These are phyloP conservation scores for Cyprinodon variegatus DNA, from an alignment of 2,113 vertebrate species.

Conservation along the genomic window DNA sequence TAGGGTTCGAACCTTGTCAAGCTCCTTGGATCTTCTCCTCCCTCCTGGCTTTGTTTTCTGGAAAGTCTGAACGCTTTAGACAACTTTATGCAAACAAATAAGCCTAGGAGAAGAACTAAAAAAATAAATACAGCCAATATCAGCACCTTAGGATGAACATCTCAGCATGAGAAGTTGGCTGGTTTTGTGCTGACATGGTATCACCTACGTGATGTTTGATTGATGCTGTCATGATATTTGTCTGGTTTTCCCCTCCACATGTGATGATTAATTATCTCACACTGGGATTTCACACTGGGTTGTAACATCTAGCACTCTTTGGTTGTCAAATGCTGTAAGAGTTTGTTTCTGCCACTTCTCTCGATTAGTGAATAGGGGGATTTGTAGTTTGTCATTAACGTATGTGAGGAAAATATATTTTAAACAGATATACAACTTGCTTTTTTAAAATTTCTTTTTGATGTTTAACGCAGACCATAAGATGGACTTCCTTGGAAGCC, in stretches of 20 bases:
- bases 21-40: constrained; percentile 31
- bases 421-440: no score
- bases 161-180: constrained; percentile 35
- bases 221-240: constrained; percentile 23
- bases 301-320: constrained; percentile 24
- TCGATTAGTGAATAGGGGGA: background rate
- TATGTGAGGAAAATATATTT: background rate
- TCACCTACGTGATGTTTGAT: constrained; percentile 29
- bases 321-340: constrained; percentile 23
- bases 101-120: constrained; percentile 36
- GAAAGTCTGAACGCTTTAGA: constrained; percentile 60
- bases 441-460: background rate
- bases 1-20: constrained; percentile 13
- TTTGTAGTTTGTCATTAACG: background rate
- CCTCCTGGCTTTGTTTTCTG: constrained; percentile 55
- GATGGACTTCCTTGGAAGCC: background rate
- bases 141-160: constrained; percentile 40
- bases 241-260: constrained; percentile 1
- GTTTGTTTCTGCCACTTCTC: constrained; percentile 12
- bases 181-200: constrained; percentile 40
- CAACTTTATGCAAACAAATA: constrained; percentile 66
- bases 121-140: constrained; percentile 43
- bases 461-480: background rate
- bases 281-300: constrained; percentile 18
- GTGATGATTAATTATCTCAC: constrained; percentile 30